Evolutionary conservation across 2,888 invertebrate genomes (phyloP), one percentile per base, ranked within the genome.

Genomic region (Orthonychiurus folsomi): DNA sequence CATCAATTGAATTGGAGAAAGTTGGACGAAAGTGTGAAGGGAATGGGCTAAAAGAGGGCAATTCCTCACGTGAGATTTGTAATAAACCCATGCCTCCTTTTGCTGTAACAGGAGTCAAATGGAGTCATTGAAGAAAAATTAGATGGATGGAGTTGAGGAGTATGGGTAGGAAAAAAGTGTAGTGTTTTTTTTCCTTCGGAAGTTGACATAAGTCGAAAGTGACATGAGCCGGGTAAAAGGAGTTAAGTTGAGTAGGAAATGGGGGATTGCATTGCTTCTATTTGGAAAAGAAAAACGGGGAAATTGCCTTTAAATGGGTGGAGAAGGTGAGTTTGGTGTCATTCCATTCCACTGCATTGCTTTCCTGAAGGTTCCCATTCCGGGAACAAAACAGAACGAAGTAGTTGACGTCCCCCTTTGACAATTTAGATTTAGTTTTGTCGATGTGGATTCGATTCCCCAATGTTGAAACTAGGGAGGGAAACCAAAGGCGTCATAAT

Each of bases 321-420:
- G 15, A 37, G 15, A 37, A 37, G 37, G 37, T 37, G 37, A 37
- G 37, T 37, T 37, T 37, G 15, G 37, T 37, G 37, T 37, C 37
- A 37, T 37, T 37, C 37, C 37, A 37, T 37, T 37, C 37, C 37
- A 37, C 37, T 37, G 37, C 37, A 37, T 37, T 37, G 37, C 37
- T 37, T 37, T 37, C 9, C n/a, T n/a, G n/a, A n/a, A n/a, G 5
- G 37, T 15, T 37, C 37, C 37, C 37, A 37, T 37, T 37, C n/a
- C n/a, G n/a, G n/a, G n/a, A n/a, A n/a, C n/a, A n/a, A n/a, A n/a
- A n/a, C n/a, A n/a, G n/a, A n/a, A n/a, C n/a, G n/a, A n/a, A n/a
- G n/a, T n/a, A n/a, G n/a, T 37, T 9, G 37, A 37, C 37, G 37
- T 37, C 37, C 37, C 37, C 37, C 9, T 37, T 37, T 37, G 37